phyloP scores from a whole-genome alignment of 2,113 vertebrate genomes.

The western clawed frog (Xenopus tropicalis) region DNA sequence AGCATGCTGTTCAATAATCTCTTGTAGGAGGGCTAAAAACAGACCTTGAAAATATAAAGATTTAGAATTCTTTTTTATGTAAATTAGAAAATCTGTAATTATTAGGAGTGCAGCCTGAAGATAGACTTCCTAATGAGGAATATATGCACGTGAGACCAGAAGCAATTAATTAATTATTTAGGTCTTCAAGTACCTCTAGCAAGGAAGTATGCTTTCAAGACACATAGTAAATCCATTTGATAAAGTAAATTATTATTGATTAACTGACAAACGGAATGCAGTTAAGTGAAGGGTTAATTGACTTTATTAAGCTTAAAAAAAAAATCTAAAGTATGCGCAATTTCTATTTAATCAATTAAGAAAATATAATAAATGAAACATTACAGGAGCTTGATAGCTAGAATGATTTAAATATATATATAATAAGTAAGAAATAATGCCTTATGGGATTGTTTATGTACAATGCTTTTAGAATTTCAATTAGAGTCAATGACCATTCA shows the following conservation, averaged over 20 bases:
- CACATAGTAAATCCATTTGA: background rate
- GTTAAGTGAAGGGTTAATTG: background rate
- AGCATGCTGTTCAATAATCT: no score
- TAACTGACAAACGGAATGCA: background rate
- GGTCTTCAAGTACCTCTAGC: background rate
- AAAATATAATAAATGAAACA: background rate
- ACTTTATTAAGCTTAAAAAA: background rate
- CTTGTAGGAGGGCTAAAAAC: no score
- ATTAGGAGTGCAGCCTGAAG: background rate
- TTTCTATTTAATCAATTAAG: background rate
- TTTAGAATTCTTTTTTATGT: background rate
- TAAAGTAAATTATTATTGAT: constrained; percentile 1
- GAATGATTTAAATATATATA: background rate
- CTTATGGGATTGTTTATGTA: no score
- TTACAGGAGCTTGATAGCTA: background rate
- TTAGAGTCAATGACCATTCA: no score
- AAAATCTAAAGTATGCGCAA: background rate
- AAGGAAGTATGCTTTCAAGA: background rate
- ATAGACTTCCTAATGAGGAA: background rate
- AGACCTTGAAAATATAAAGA: no score
- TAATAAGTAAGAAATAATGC: background rate
- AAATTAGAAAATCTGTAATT: background rate
- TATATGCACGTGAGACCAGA: background rate
- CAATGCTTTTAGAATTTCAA: no score
- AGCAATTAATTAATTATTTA: background rate